Base-by-base conservation (phyloP, 2,113 vertebrate genomes). In the Ploceus nigricollis region DNA sequence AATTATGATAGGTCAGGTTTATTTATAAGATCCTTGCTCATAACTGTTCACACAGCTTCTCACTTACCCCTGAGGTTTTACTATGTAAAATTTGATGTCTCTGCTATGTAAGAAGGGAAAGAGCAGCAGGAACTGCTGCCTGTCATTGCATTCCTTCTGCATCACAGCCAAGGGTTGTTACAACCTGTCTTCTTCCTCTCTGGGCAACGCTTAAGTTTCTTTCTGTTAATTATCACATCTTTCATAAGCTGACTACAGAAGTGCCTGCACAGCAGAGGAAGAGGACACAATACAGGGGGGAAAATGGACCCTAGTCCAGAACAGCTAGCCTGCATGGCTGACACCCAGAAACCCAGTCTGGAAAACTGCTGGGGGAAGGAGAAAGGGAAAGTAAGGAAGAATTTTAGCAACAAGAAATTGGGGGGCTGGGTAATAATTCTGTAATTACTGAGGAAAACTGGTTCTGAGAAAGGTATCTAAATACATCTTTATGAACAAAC, bases 171-270 rank as follows among this genome's bases (percentile, higher is more conserved):
- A 83, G 13, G 28, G 37, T 31, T 89, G 44, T 53, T 77, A 76
- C 22, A 95, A 48, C 8, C 19, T 2, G 0, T 44, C 64, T 86
- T 58, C 28, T 33, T 80, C 50, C 35, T 82, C 51, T 63, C 60
- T 37, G 40, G 10, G 18, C 8, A 12, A 50, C 0, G 1, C 31
- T 72, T 45, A 23, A 25, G 16, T 58, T 82, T 92, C 51, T 82
- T 78, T 56, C 30, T 82, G 30, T 82, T 87, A 93, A 87, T 95
- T 84, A 91, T 63, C 71, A 54, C 35, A 66, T 57, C 33, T 91
- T 78, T 81, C 57, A 71, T n/a, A 76, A 76, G 31, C 40, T 39
- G 10, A 35, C 44, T 47, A 12, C 11, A 28, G 27, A 89, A 82
- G 44, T 18, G 24, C 40, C 15, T 20, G 19, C 20, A 40, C 10